Base-by-base conservation (phyloP, 2,888 invertebrate species). In the Copidosoma aretas region DNA sequence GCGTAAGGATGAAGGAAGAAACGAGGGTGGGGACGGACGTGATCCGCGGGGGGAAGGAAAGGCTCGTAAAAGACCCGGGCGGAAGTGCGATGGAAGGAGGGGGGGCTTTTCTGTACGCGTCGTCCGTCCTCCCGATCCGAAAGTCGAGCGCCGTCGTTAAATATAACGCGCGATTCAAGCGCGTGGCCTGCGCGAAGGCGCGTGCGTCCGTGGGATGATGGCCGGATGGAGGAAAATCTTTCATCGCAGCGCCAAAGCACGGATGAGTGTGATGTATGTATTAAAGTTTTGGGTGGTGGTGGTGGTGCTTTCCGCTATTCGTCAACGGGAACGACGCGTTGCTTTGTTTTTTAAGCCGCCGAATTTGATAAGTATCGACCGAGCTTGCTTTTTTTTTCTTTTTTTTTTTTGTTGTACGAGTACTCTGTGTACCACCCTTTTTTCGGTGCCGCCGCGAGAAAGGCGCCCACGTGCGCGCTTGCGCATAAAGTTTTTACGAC, bases 31-130 rank as follows among this genome's bases (percentile, higher is more conserved):
- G 64, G 60, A 54, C 39, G 49, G 51, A 49, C 32, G 51, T 21
- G 25, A 32, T 24, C 32, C 52, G 64, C n/a, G 60, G 52, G 68
- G 70, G 69, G 72, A 73, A 61, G 72, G 69, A 72, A 70, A 73
- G 66, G 59, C 68, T 75, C 75, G 68, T 75, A 75, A 75, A 72
- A 74, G 68, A 71, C 69, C 59, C 68, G 65, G 65, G 72, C 74
- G 74, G 75, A 75, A 75, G 75, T 75, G n/a, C n/a, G n/a, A n/a
- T 67, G 71, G 69, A 63, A 69, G 15, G 43, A 14, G 15, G 17
- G 15, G 12, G 14, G 3, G 43, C 43, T 46, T 15, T 32, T 32
- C 32, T 32, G 4, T 32, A 32, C 32, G 8, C 32, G 32, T 32
- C 32, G 4, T 32, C 32, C 8, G n/a, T 8, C 32, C 8, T 32